Percentiles rank a stretch among this genome's conserved stretches.
Conservation (phyloP, 2,797 vertebrate species). For the Gallinago stenura region DNA sequence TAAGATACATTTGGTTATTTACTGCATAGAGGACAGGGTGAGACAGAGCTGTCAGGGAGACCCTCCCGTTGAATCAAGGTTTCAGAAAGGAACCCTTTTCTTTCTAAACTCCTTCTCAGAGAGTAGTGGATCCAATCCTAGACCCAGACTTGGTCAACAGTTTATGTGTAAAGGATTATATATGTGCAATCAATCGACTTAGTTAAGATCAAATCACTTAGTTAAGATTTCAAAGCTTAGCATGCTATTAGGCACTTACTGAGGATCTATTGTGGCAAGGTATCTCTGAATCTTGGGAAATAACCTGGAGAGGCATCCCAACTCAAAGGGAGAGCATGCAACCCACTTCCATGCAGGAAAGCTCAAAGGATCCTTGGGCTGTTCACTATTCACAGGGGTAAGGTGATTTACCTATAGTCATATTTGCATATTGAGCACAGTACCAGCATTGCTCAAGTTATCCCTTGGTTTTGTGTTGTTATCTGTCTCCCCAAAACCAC, state of each 20-base stretch:
- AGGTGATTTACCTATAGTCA: neutral
- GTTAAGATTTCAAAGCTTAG: neutral
- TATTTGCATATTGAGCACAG: neutral
- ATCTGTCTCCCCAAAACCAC: neutral
- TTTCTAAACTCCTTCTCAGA: neutral
- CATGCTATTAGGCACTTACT: neutral
- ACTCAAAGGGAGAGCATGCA: neutral
- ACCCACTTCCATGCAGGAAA: neutral
- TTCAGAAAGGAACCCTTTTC: neutral
- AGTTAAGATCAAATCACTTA: neutral
- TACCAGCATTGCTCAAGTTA: neutral
- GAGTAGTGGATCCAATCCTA: neutral
- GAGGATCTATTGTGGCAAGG: neutral
- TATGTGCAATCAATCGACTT: neutral
- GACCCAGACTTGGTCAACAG: neutral
- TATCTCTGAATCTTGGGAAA: neutral
- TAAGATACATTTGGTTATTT: neutral
- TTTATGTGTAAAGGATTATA: neutral
- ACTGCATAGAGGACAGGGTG: neutral
- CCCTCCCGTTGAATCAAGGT: neutral
- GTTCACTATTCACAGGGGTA: neutral
- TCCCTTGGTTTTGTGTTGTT: neutral
- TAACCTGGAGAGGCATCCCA: neutral
- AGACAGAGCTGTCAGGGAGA: neutral
- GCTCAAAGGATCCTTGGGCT: neutral